phyloP scores from a whole-genome alignment of 2,113 vertebrate genomes.

The Halichoeres trimaculatus region DNA sequence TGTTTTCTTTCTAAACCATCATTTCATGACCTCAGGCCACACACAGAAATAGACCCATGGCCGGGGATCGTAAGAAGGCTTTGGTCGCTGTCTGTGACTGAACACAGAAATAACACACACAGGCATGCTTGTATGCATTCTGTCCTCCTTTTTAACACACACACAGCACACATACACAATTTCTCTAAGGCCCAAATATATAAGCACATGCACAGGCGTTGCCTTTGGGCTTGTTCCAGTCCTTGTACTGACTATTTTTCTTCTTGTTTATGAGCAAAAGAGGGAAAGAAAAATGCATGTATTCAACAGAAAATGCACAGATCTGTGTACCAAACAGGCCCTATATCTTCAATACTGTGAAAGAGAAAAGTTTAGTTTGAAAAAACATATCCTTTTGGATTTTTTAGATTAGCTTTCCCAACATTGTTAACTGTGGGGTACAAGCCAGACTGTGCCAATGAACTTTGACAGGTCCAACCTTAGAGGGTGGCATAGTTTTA shows the following conservation, averaged over 20 bases:
- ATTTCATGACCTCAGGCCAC: conserved; percentile 73
- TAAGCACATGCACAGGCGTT: conserved; percentile 47
- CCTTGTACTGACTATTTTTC: conserved; percentile 24
- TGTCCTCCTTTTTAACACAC: conserved; percentile 40
- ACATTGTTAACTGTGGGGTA: not conserved
- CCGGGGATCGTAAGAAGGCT: conserved; percentile 59
- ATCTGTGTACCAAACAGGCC: conserved; percentile 14
- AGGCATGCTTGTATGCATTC: conserved; percentile 45
- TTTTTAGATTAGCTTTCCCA: conserved; percentile 9
- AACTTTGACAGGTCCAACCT: not conserved
- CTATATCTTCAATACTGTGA: not conserved
- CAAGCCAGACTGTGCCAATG: not conserved
- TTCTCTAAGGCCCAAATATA: conserved; percentile 17
- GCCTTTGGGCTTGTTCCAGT: conserved; percentile 53
- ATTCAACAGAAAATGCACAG: conserved; percentile 31
- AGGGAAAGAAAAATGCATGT: conserved; percentile 38
- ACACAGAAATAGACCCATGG: conserved; percentile 73
- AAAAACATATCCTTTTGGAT: too few relatives aligned
- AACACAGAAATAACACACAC: conserved; percentile 73
- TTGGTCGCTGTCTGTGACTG: conserved; percentile 67
- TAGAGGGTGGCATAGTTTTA: not conserved
- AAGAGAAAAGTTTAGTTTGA: conserved; percentile 6
- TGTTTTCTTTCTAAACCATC: conserved; percentile 64
- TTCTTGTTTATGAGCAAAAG: conserved; percentile 9
- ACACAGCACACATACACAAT: conserved; percentile 11